A percentile compares a stretch with the other conserved stretches of the same genome.
Conservation (phyloP, 2,888 invertebrate genomes). For the Muscina levida region DNA sequence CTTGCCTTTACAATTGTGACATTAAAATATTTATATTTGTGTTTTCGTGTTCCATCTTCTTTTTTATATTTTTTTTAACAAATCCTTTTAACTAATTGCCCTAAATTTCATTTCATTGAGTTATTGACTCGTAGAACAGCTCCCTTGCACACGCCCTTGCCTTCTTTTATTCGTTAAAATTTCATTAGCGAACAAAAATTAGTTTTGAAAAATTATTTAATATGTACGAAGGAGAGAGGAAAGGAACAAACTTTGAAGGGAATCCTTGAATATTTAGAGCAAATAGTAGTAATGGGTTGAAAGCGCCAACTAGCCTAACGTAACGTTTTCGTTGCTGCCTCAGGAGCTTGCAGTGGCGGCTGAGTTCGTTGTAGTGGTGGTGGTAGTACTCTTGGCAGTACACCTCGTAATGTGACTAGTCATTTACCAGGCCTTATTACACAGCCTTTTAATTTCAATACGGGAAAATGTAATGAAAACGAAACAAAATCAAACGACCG, state of each 20-base stretch:
- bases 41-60: too few relatives aligned
- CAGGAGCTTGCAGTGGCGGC: neutral
- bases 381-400: neutral
- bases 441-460: slow-evolving; percentile 16
- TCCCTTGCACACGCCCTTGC: neutral
- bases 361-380: neutral
- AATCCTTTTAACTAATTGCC: too few relatives aligned
- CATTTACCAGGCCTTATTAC: neutral
- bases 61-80: too few relatives aligned
- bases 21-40: too few relatives aligned
- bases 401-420: neutral
- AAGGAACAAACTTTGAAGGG: neutral
- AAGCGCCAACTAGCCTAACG: neutral
- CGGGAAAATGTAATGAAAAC: slow-evolving; percentile 28
- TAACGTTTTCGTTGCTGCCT: neutral
- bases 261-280: slow-evolving; percentile 19
- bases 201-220: neutral
- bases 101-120: too few relatives aligned
- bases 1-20: too few relatives aligned
- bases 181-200: slow-evolving; percentile 26
- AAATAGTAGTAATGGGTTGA: neutral
- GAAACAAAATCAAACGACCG: neutral
- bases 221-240: neutral
- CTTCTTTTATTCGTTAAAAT: slow-evolving; percentile 1
- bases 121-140: too few relatives aligned